phyloP scores from a whole-genome alignment of 37 sponge, comb jelly and placozoan genomes.

The Corticium candelabrum region DNA sequence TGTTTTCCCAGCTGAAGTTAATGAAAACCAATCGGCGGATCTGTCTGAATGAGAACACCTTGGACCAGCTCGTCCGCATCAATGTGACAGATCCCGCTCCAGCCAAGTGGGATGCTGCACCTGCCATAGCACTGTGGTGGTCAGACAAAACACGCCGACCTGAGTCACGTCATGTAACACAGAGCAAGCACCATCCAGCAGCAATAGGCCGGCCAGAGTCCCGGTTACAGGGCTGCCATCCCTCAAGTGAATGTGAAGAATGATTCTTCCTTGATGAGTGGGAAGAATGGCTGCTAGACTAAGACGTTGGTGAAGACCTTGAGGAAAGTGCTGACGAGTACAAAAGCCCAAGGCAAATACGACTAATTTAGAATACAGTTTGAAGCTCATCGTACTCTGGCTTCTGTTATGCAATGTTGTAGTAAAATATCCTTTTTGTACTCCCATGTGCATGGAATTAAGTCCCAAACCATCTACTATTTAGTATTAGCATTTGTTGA shows the following conservation, averaged over 20 bases:
- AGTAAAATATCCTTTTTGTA: no score
- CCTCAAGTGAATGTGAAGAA: background rate
- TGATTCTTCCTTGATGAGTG: constrained; percentile 21
- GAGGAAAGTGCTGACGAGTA: no score
- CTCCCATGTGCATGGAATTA: no score
- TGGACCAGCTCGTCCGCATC: constrained; percentile 48
- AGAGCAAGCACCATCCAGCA: no score
- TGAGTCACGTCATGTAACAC: background rate
- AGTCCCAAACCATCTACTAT: no score
- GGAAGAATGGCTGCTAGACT: constrained; percentile 18
- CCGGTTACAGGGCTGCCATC: background rate
- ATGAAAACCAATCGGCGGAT: constrained; percentile 32
- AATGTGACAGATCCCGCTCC: constrained; percentile 38
- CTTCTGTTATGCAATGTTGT: no score
- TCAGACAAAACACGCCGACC: constrained; percentile 21
- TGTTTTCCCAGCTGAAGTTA: constrained; percentile 45
- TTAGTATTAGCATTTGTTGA: no score
- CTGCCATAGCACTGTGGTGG: constrained; percentile 46
- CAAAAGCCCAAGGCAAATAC: no score
- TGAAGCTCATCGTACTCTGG: no score
- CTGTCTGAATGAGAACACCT: constrained; percentile 27
- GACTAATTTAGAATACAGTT: no score
- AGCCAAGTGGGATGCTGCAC: constrained; percentile 37
- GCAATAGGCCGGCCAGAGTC: no score
- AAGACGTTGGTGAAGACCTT: no score